Percentiles rank a stretch among this genome's conserved stretches.
Conservation (phyloP, 2,113 vertebrate genomes). For the Scolopax mira region DNA sequence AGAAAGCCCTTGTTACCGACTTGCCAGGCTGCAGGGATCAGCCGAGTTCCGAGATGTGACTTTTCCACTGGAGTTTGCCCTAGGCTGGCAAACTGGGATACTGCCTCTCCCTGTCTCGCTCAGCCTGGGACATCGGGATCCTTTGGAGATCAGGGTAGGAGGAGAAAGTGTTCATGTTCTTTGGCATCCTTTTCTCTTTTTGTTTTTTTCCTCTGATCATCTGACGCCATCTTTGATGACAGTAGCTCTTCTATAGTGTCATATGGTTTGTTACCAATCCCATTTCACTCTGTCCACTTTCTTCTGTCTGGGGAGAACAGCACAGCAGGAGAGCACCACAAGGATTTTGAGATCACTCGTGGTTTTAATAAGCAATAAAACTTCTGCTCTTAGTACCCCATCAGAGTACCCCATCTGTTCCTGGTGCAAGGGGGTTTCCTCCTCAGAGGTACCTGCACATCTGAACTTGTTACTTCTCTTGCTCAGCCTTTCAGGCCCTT, state of each 20-base stretch:
- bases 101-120: not conserved
- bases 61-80: not conserved
- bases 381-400: not conserved
- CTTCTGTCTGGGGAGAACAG: not conserved
- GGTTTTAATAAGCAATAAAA: not conserved
- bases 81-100: not conserved
- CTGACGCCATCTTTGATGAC: not conserved
- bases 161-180: not conserved
- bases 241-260: not conserved
- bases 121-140: not conserved
- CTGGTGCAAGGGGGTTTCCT: not conserved
- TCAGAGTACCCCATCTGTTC: not conserved
- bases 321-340: not conserved
- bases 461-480: not conserved
- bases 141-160: not conserved
- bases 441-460: not conserved
- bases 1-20: not conserved
- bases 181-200: not conserved
- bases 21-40: not conserved
- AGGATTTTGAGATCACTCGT: not conserved
- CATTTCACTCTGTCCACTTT: not conserved
- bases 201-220: not conserved
- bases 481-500: not conserved
- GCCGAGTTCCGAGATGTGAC: not conserved
- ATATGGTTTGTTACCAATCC: not conserved